Conservation (phyloP, 2,113 vertebrate genomes). For the Sinocyclocheilus rhinocerous region DNA sequence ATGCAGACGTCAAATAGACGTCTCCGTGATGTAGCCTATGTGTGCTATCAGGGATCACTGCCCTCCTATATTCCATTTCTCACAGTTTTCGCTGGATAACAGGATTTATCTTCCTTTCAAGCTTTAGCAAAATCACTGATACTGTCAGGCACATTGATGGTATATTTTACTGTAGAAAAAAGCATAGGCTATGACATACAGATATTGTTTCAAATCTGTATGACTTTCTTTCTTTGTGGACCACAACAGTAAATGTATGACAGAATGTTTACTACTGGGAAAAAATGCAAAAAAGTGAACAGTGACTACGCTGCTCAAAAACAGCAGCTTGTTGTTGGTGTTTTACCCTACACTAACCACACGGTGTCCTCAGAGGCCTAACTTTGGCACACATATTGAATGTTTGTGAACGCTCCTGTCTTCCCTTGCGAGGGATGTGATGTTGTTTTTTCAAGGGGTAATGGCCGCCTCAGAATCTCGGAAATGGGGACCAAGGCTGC, state of each 20-base stretch:
- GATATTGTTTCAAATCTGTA: not conserved
- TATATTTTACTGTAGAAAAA: not conserved
- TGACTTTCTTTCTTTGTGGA: not conserved
- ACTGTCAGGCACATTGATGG: not conserved
- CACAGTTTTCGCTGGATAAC: not conserved
- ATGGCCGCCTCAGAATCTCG: conserved; percentile 8
- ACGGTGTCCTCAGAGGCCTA: conserved; percentile 41
- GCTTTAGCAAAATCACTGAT: not conserved
- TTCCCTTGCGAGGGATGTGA: conserved; percentile 7
- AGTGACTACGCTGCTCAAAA: not conserved
- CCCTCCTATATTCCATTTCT: not conserved
- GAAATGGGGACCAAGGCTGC: not conserved
- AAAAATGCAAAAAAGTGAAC: not conserved
- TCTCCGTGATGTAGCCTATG: too few relatives aligned
- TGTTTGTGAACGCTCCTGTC: not conserved
- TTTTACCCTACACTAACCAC: conserved; percentile 28
- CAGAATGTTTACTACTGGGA: not conserved
- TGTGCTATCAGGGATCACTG: too few relatives aligned
- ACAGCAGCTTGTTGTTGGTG: not conserved
- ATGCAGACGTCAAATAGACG: too few relatives aligned
- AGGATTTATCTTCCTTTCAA: not conserved
- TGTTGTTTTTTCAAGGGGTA: not conserved
- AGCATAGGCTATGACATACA: not conserved
- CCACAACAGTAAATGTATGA: not conserved
- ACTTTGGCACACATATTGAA: not conserved